phyloP scores from a whole-genome alignment of 2,888 invertebrate species.

The Argynnis bischoffii region DNA sequence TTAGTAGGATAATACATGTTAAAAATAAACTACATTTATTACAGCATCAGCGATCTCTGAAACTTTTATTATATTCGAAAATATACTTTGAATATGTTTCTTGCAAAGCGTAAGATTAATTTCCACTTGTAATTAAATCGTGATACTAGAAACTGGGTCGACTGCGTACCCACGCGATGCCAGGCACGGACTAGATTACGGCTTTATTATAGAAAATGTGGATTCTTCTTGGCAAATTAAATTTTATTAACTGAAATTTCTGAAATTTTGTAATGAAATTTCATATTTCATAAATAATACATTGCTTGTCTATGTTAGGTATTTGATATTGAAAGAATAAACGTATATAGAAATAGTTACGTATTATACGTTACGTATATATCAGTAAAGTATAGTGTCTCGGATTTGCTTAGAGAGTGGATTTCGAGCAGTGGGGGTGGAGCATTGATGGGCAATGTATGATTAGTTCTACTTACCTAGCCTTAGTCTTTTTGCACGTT shows the following conservation, averaged over 20 bases:
- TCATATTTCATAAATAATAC: background rate
- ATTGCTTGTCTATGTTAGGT: background rate
- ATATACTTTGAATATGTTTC: conserved; percentile 17
- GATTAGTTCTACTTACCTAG: too few species aligned
- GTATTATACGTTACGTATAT: too few species aligned
- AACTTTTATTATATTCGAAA: background rate
- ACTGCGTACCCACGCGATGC: conserved; percentile 32
- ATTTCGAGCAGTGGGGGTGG: too few species aligned
- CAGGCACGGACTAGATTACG: conserved; percentile 35
- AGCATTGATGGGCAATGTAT: too few species aligned
- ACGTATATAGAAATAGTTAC: too few species aligned
- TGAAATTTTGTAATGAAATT: conserved; percentile 3
- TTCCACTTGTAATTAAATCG: conserved; percentile 36
- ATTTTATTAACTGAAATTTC: conserved; percentile 25
- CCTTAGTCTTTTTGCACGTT: too few species aligned
- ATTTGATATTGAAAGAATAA: background rate
- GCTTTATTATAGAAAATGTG: conserved; percentile 38
- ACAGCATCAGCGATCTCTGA: too few species aligned
- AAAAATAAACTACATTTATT: too few species aligned
- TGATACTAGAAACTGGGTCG: conserved; percentile 35
- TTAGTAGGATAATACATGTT: too few species aligned
- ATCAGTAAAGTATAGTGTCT: too few species aligned
- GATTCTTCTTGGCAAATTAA: conserved; percentile 30
- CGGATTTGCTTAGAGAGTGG: too few species aligned
- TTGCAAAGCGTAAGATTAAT: conserved; percentile 26